Percentiles rank a stretch among this genome's conserved stretches.
Evolutionary conservation across 1,140 invertebrate species (phyloP).

Genomic region (Drosophila mojavensis): DNA sequence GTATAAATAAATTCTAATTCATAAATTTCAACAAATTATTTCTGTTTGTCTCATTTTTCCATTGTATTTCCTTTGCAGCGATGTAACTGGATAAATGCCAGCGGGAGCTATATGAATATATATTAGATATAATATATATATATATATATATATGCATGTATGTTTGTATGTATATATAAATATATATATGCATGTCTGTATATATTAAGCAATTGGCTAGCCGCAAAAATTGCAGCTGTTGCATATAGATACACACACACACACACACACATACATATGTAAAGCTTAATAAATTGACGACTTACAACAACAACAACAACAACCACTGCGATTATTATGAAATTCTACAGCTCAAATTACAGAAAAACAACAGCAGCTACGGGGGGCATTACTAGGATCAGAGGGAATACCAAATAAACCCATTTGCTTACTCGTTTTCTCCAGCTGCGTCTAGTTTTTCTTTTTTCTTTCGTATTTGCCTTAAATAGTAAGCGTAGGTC

Average conservation of each 20-base stretch:
- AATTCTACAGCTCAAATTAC: conserved; percentile 43
- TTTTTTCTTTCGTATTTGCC: not conserved
- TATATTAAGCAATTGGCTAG: conserved; percentile 37
- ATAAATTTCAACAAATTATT: conserved; percentile 62
- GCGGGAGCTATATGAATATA: conserved; percentile 8
- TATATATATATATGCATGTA: too few relatives aligned
- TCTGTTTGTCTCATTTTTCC: conserved; percentile 18
- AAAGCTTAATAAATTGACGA: conserved; percentile 34
- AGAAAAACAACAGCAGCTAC: not conserved
- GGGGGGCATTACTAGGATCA: too few relatives aligned
- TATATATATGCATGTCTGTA: not conserved
- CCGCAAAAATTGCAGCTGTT: conserved; percentile 40
- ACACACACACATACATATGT: conserved; percentile 5
- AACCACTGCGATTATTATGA: conserved; percentile 26
- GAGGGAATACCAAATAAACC: not conserved
- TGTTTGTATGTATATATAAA: conserved; percentile 3
- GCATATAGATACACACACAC: not conserved
- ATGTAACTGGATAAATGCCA: conserved; percentile 63
- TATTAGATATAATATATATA: too few relatives aligned
- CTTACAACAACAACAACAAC: conserved; percentile 4
- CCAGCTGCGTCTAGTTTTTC: conserved; percentile 1
- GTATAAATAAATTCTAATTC: conserved; percentile 66
- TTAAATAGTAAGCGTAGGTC: conserved; percentile 26
- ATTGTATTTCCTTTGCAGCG: conserved; percentile 65
- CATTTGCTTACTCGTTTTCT: conserved; percentile 9